Conservation (phyloP, 2,888 invertebrate genomes). For the Dendrolimus pini region DNA sequence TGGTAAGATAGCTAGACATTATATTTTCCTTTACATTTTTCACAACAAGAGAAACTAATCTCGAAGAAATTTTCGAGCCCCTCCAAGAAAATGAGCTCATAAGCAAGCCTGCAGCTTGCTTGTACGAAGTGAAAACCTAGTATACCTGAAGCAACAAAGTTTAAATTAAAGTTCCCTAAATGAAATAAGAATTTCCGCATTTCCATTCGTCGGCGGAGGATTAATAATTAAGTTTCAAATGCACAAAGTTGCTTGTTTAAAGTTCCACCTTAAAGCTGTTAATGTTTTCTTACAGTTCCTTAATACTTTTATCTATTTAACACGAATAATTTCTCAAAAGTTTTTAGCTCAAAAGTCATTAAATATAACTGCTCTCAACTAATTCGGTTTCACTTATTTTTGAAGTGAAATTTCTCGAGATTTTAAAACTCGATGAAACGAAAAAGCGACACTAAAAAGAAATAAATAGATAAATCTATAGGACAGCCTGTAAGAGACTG, state of each 20-base stretch:
- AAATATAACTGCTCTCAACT: slow-evolving; percentile 3
- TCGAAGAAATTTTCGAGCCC: slow-evolving; percentile 74
- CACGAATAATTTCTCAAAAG: not conserved
- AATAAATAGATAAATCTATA: no score
- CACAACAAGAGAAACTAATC: slow-evolving; percentile 75
- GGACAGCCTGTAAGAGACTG: no score
- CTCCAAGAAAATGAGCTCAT: slow-evolving; percentile 72
- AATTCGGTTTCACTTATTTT: no score
- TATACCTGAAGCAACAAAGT: slow-evolving; percentile 60
- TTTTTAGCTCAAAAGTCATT: slow-evolving; percentile 7
- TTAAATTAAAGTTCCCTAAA: slow-evolving; percentile 67
- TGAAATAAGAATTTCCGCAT: slow-evolving; percentile 50
- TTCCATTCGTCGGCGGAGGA: slow-evolving; percentile 24
- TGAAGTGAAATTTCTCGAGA: no score
- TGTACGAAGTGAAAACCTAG: slow-evolving; percentile 56
- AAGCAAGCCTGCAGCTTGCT: slow-evolving; percentile 67
- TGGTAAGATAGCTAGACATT: not conserved
- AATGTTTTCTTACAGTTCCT: not conserved
- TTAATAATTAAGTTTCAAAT: slow-evolving; percentile 40
- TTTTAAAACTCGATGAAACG: no score
- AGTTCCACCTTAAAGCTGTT: not conserved
- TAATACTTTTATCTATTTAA: not conserved
- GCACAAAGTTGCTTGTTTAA: slow-evolving; percentile 24
- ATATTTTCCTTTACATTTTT: slow-evolving; percentile 58
- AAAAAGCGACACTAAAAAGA: no score